Percentiles rank a stretch among this genome's conserved stretches.
These are phyloP conservation scores for Alcedo quadribrachys DNA, from an alignment of 2,797 vertebrate genomes.

Conservation along the genomic window DNA sequence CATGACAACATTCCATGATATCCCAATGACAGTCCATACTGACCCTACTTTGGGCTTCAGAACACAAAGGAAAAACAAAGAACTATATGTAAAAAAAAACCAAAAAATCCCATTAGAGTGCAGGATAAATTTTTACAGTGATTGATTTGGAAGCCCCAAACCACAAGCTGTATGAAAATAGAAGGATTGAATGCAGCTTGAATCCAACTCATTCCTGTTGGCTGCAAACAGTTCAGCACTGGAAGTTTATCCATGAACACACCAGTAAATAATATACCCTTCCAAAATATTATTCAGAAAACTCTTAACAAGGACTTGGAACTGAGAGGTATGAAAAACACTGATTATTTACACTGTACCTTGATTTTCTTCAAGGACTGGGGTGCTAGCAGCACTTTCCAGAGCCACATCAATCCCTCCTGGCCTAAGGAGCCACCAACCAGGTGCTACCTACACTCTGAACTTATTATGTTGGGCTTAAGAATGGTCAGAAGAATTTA, in stretches of 20 bases:
- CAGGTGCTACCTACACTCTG: no score
- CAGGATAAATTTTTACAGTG: background rate
- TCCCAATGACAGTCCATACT: fast-evolving
- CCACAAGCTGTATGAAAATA: background rate
- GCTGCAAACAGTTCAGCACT: background rate
- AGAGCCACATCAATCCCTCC: background rate
- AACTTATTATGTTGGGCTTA: no score
- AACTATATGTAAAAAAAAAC: background rate
- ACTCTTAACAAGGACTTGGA: fast-evolving
- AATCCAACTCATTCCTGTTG: background rate
- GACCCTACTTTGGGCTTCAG: background rate
- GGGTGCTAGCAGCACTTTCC: background rate
- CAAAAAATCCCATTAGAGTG: background rate
- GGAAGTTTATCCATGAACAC: background rate
- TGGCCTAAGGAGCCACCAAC: background rate
- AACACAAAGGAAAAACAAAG: background rate
- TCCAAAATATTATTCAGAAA: background rate
- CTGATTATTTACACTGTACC: background rate
- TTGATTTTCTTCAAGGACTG: background rate
- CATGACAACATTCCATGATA: background rate
- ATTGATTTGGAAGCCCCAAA: background rate
- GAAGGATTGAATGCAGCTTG: background rate
- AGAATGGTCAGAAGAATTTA: fast-evolving
- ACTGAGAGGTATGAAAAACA: background rate
- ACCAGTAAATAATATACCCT: background rate